Base-by-base conservation (phyloP, 2,888 invertebrate species). In the Dorcus hopei region DNA sequence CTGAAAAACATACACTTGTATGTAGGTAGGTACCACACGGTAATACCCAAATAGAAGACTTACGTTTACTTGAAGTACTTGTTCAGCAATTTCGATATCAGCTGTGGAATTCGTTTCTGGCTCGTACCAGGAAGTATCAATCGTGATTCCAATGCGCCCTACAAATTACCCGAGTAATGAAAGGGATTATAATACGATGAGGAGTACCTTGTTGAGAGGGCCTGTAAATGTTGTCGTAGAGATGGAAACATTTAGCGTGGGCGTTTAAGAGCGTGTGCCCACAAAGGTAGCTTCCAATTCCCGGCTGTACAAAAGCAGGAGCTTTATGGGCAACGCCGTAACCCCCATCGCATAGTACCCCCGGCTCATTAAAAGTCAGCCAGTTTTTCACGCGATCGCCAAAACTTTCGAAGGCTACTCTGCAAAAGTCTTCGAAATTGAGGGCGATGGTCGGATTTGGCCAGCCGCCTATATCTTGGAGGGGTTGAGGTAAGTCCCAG, bases 381-480 rank as follows among this genome's bases (percentile, higher is more conserved):
- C 84, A 84, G 19, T 71, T 70, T 67, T 81, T 79, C 3, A 80
- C 80, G 50, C 74, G 62, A 54, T 74, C 72, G 0, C 76, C 76
- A 62, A 75, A 77, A 41, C 57, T 62, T 59, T 59, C 60, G 57
- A 74, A 77, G 9, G 81, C 74, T 33, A 87, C 77, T 67, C 78
- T 77, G 0, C 87, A 85, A 57, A 85, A 87, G 65, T 85, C 83
- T 9, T 77, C 79, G 68, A 86, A 89, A 72, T 84, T 85, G 41
- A 85, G 82, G 0, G 81, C 82, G 48, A 86, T 80, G 8, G 81
- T 61, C 73, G 80, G 9, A 80, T 77, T 64, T 76, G 83, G 80
- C 86, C 86, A 87, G 0, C 87, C 87, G 0, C 87, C 87, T 5
- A 85, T 72, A 48, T 84, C 82, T 77, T 85, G 82, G 11, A 85